Conservation (phyloP, 2,888 invertebrate genomes). For the Anarsia innoxiella region DNA sequence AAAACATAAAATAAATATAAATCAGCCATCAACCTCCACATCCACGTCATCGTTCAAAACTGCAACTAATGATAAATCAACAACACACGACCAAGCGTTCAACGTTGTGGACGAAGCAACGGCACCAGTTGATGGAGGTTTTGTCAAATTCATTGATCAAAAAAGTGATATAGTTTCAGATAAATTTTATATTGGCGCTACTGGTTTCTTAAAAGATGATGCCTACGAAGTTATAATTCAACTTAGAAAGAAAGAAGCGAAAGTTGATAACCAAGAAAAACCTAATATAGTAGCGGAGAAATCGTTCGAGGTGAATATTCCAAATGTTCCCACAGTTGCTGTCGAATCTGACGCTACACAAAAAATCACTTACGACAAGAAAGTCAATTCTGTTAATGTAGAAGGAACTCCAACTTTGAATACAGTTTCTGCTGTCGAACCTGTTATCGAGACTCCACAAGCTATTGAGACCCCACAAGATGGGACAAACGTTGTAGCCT, state of each 20-base stretch:
- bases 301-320: no score
- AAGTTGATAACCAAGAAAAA: constrained; percentile 24
- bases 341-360: no score
- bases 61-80: constrained; percentile 32
- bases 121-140: constrained; percentile 29
- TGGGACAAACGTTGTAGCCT: no score
- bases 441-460: no score
- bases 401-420: no score
- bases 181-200: constrained; percentile 58
- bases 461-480: no score
- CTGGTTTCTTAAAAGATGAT: constrained; percentile 51
- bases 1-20: no score
- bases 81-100: neutral
- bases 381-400: no score
- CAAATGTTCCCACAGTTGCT: no score
- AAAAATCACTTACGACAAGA: no score
- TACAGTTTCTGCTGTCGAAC: no score
- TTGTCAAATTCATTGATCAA: constrained; percentile 45
- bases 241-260: constrained; percentile 59
- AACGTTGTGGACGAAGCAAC: neutral
- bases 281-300: no score
- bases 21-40: constrained; percentile 19
- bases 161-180: constrained; percentile 43
- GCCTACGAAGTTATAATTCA: constrained; percentile 65
- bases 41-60: constrained; percentile 45